Evolutionary conservation across 2,888 invertebrate species (phyloP), one percentile per base, ranked within the genome.

Genomic region (Leptarthrus brevirostris): DNA sequence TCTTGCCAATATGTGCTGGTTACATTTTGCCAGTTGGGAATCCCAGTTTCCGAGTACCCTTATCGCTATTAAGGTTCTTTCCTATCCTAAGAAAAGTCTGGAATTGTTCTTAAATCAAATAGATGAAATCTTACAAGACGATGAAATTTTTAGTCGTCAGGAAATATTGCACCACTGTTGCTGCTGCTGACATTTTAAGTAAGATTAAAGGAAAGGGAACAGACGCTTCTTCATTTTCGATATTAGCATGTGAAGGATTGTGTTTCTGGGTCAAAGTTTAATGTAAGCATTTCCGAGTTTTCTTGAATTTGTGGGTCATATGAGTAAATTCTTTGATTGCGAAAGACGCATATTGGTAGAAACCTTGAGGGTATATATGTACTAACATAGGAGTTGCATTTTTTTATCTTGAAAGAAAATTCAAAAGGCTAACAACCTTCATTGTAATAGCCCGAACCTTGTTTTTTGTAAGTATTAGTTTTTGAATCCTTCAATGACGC

Each of bases 71-170:
- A 10, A 16, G 36, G 30, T 34, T 18, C 14, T 14, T 12, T 24
- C 2, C 4, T 18, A 49, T 20, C 1, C 16, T 6, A 2, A 5
- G 8, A 10, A 26, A 34, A 12, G 36, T 18, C 8, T n/a, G 6
- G 58, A 34, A 58, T 58, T 58, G 34, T 58, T 58, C 58, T 16
- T 58, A 58, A 58, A 58, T 58, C 58, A 58, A 58, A 58, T 20
- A 58, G 58, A 54, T n/a, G 26, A 54, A 54, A 54, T 54, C 54
- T 54, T 26, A 26, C 54, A 22, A 8, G 30, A 26, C 54, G 30
- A 54, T 14, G 54, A 54, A 18, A 58, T 10, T 34, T 30, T 58
- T 34, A 30, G 14, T 58, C 24, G 58, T 34, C 34, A 3, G n/a
- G 34, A 14, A 34, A 34, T 58, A 58, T 58, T 14, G 58, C 58